These are phyloP conservation scores for Timandra comae DNA, from an alignment of 2,888 invertebrate species.

Conservation along the genomic window DNA sequence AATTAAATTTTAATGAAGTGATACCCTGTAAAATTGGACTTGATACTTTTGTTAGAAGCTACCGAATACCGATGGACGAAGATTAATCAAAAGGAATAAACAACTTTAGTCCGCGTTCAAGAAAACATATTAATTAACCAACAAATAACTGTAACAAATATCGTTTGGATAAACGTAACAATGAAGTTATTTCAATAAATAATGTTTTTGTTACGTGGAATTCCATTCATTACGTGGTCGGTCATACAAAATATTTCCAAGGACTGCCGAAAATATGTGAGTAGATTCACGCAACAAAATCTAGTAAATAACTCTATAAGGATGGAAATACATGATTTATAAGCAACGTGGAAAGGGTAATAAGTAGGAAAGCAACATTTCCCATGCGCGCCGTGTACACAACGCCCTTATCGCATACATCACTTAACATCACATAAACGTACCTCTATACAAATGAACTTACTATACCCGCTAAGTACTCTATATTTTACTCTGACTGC, in stretches of 20 bases:
- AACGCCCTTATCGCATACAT: conserved; percentile 26
- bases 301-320: conserved; percentile 20
- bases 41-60: too few relatives aligned
- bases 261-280: conserved; percentile 8
- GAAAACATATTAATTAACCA: too few relatives aligned
- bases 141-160: too few relatives aligned
- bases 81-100: too few relatives aligned
- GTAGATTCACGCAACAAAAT: conserved; percentile 16
- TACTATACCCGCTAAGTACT: conserved; percentile 14
- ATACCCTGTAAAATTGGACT: too few relatives aligned
- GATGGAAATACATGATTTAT: conserved; percentile 23
- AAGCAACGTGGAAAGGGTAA: conserved; percentile 19
- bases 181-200: too few relatives aligned
- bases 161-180: too few relatives aligned
- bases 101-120: too few relatives aligned
- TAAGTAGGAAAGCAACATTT: conserved; percentile 21
- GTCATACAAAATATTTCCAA: neutral
- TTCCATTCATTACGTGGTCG: neutral
- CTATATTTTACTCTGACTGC: too few relatives aligned
- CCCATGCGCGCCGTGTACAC: conserved; percentile 19
- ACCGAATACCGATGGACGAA: too few relatives aligned
- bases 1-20: too few relatives aligned
- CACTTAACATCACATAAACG: conserved; percentile 31
- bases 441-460: conserved; percentile 32
- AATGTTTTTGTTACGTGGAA: too few relatives aligned